phyloP scores from a whole-genome alignment of 64 coral and sea anemone genomes.

The Montipora capricornis region DNA sequence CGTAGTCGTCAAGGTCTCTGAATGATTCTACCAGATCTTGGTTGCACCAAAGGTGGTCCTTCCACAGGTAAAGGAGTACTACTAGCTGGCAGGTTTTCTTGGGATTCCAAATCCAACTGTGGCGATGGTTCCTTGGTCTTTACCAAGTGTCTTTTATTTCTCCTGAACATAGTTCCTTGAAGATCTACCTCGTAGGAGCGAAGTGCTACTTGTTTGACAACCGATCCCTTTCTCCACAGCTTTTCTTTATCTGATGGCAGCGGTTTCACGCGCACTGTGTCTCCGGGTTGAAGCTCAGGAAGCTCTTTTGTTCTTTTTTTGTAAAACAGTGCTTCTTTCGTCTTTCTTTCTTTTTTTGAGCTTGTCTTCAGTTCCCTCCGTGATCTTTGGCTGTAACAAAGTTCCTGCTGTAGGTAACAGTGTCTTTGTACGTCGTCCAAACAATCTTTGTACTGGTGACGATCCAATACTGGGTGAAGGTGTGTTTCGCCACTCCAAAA shows the following conservation, averaged over 20 bases:
- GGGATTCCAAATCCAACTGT: too few relatives aligned
- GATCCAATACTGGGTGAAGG: neutral
- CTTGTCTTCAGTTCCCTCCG: neutral
- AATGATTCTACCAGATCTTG: neutral
- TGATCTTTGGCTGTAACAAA: neutral
- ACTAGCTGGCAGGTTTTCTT: too few relatives aligned
- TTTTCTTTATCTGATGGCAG: neutral
- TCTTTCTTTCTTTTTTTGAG: conserved; percentile 5
- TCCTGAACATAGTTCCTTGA: neutral
- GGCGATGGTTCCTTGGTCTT: too few relatives aligned
- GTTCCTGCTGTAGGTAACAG: neutral
- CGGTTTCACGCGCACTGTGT: neutral
- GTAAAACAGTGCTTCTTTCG: neutral
- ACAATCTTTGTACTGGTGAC: conserved; percentile 15
- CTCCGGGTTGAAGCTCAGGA: neutral
- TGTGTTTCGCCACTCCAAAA: conserved; percentile 2
- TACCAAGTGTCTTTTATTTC: neutral
- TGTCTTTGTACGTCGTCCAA: conserved; percentile 4
- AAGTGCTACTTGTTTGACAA: conserved; percentile 14
- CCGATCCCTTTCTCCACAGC: neutral
- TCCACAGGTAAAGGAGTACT: too few relatives aligned
- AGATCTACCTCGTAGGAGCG: neutral
- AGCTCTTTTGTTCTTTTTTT: neutral
- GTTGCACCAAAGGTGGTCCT: too few relatives aligned
- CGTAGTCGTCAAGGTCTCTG: too few relatives aligned